Evolutionary conservation across 2,113 vertebrate genomes (phyloP), one percentile per base, ranked within the genome.

Genomic region (Podilymbus podiceps): DNA sequence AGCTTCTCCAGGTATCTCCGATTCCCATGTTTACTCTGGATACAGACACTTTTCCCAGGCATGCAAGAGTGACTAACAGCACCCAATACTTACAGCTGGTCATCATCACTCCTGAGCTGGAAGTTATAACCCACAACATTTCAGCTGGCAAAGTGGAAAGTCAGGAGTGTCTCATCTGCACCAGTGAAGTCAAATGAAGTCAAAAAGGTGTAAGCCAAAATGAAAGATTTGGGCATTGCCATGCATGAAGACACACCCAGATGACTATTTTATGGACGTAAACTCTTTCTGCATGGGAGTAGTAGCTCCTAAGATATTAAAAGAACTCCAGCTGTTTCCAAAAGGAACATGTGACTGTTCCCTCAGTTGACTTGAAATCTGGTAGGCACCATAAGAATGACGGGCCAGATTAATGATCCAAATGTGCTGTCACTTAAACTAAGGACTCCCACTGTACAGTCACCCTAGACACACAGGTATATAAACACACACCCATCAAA

Each of bases 401-500:
- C 33, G 30, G 56, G 35, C 19, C 69, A 89, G 80, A 94, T 68
- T 72, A 89, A 95, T 60, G 73, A 53, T 23, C 42, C 52, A 82
- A 74, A 60, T 71, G 19, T 6, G 44, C 66, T 91, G 56, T 75
- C 86, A 58, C 40, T 89, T 52, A 72, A 86, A 23, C 6, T 55
- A 86, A 59, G 13, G 69, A 56, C 50, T 87, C 47, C 62, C 52
- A 62, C 20, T 63, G 56, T 50, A 67, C 69, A 44, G 64, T 24
- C 64, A 72, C 47, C 52, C 68, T 35, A 82, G 69, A 91, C 22
- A 56, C 56, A 60, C 44, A 47, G 52, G 33, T 92, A 8, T 35
- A 68, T 52, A 92, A 95, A 91, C 80, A 95, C 31, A 64, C 59
- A 78, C 84, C 78, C 28, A 85, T 91, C 93, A 85, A 89, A 96